These are phyloP conservation scores for Gryllus longicercus DNA, from an alignment of 2,888 invertebrate species.

Conservation along the genomic window DNA sequence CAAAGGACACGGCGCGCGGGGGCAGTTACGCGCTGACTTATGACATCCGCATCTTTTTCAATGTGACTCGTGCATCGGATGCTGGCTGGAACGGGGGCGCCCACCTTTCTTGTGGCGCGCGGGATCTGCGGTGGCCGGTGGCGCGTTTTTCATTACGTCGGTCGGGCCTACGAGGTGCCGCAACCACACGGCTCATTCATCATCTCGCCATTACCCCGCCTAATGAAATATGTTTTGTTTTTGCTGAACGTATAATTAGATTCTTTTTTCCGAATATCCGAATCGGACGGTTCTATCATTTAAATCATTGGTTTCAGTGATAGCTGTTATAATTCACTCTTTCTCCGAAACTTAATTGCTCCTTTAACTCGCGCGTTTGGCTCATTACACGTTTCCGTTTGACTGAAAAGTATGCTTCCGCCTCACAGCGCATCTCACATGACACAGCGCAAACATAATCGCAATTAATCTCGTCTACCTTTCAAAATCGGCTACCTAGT, in stretches of 20 bases:
- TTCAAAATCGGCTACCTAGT: too few species aligned
- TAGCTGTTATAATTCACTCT: conserved; percentile 2
- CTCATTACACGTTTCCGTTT: conserved; percentile 11
- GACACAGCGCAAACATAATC: too few species aligned
- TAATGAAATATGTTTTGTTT: not conserved
- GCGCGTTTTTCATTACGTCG: not conserved
- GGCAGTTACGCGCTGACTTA: not conserved
- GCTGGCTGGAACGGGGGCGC: not conserved
- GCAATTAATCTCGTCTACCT: too few species aligned
- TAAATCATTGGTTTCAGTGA: not conserved
- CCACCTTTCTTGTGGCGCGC: not conserved
- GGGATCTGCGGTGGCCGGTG: not conserved
- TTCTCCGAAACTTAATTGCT: not conserved
- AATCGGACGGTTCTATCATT: not conserved
- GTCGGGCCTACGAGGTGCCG: not conserved
- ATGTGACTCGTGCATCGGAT: not conserved
- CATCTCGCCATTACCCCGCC: not conserved
- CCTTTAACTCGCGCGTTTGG: not conserved
- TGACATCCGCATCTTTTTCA: not conserved
- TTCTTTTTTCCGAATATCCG: not conserved
- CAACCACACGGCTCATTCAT: not conserved
- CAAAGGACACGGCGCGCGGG: not conserved
- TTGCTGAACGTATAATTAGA: not conserved
- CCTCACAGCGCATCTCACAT: too few species aligned
- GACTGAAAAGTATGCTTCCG: too few species aligned